Base-by-base conservation (phyloP, 1,140 invertebrate species). In the Sitodiplosis mosellana region DNA sequence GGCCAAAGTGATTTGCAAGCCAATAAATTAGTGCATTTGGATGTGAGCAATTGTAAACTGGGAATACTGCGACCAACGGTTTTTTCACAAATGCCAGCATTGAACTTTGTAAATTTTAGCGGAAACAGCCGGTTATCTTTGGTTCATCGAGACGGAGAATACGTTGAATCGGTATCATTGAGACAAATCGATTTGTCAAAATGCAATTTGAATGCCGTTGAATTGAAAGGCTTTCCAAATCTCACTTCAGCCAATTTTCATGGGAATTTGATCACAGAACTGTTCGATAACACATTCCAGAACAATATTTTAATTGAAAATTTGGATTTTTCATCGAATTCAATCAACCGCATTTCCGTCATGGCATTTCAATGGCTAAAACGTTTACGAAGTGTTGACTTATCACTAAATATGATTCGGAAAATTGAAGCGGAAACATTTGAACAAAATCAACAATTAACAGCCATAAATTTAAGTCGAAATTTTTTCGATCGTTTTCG, bases 351-450 rank as follows among this genome's bases (percentile, higher is more conserved):
- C 0, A 54, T 82, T 15, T 68, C 72, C 47, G 54, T 60, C 15
- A 64, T 68, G 42, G 68, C 73, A 2, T 81, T 82, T 52, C 54
- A 57, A 20, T 68, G 70, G 1, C 60, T 77, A 12, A 61, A 59
- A n/a, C 59, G 66, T n/a, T 51, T 81, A 1, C 69, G 69, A 52
- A 54, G 66, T 46, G 55, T 81, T 36, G 78, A 81, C 59, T 58
- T 81, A 46, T 81, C 80, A 0, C 73, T 69, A 58, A 83, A 83
- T 55, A 69, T 73, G 51, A 74, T 83, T 46, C 66, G 64, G 1
- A 51, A 56, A 2, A 52, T 81, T 48, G 68, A 71, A 38, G 61
- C 65, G 50, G 69, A 75, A 21, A 63, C 67, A 21, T 65, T 79
- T 33, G 53, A 59, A 12, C 64, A 69, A 51, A 73, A 74, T 59